These are phyloP conservation scores for Sphyrna mokarran DNA, from an alignment of 2,113 vertebrate species.

Conservation along the genomic window DNA sequence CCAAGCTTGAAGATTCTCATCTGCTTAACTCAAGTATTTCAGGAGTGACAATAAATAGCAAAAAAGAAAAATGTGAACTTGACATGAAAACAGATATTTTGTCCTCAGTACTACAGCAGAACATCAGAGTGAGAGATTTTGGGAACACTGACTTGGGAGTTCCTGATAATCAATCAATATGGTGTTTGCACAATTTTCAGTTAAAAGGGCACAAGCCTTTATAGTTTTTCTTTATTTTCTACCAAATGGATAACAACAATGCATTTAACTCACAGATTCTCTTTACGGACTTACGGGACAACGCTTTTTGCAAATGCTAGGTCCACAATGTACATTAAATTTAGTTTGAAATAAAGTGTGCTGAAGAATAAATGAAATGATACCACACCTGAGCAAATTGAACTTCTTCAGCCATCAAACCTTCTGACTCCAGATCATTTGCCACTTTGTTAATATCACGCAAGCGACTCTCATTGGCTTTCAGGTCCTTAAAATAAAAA, in stretches of 20 bases:
- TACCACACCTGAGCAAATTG: conserved; percentile 63
- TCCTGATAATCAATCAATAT: neutral
- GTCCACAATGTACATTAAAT: neutral
- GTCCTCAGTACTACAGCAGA: neutral
- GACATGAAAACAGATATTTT: neutral
- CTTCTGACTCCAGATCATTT: conserved; percentile 88
- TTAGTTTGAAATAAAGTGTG: neutral
- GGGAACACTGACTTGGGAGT: neutral
- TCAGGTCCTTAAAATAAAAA: conserved; percentile 70
- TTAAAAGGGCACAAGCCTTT: neutral
- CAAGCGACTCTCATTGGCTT: conserved; percentile 92
- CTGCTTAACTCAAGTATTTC: neutral
- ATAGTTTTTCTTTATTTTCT: neutral
- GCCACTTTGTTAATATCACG: conserved; percentile 98
- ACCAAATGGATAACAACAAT: neutral
- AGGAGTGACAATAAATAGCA: neutral
- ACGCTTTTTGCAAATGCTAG: neutral
- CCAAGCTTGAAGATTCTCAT: neutral
- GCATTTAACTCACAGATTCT: neutral
- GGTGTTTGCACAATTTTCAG: neutral
- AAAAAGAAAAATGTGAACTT: neutral
- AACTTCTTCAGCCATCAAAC: conserved; percentile 89
- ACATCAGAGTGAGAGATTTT: neutral
- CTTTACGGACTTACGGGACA: neutral
- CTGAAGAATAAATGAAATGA: conserved; percentile 47